phyloP scores from a whole-genome alignment of 2,888 invertebrate genomes.

The Sminthurides aquaticus region DNA sequence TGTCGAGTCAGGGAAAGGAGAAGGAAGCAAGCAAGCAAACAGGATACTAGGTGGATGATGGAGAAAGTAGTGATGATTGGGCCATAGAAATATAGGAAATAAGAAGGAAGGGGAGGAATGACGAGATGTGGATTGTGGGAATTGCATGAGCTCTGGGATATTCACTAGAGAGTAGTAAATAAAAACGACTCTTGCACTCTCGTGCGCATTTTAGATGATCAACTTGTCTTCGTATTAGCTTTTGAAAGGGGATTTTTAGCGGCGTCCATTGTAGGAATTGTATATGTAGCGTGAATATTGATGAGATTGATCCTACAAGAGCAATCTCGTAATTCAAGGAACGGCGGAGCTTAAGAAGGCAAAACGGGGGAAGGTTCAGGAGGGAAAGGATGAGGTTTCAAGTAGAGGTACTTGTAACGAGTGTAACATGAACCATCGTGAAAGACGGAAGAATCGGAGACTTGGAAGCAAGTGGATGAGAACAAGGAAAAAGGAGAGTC shows the following conservation, averaged over 20 bases:
- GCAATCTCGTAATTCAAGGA: neutral
- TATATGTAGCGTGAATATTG: neutral
- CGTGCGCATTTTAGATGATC: neutral
- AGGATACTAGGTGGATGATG: no score
- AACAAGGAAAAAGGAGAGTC: no score
- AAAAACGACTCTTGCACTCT: neutral
- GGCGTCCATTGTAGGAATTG: neutral
- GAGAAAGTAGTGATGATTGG: no score
- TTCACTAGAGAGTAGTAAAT: neutral
- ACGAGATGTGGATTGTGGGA: no score
- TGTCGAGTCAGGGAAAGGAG: no score
- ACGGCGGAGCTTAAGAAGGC: no score
- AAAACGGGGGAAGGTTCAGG: neutral
- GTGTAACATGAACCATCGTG: no score
- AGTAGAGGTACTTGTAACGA: no score
- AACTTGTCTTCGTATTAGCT: neutral
- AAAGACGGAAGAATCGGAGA: slow-evolving; percentile 1
- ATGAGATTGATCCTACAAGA: no score
- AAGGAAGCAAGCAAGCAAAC: no score
- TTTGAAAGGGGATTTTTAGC: neutral
- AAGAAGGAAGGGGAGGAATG: no score
- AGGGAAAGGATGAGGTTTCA: neutral
- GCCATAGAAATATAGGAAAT: no score
- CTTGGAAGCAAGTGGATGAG: neutral
- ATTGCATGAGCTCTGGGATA: neutral